Percentiles rank a stretch among this genome's conserved stretches.
Conservation (phyloP, 2,113 vertebrate species). For the Lophura nycthemera region DNA sequence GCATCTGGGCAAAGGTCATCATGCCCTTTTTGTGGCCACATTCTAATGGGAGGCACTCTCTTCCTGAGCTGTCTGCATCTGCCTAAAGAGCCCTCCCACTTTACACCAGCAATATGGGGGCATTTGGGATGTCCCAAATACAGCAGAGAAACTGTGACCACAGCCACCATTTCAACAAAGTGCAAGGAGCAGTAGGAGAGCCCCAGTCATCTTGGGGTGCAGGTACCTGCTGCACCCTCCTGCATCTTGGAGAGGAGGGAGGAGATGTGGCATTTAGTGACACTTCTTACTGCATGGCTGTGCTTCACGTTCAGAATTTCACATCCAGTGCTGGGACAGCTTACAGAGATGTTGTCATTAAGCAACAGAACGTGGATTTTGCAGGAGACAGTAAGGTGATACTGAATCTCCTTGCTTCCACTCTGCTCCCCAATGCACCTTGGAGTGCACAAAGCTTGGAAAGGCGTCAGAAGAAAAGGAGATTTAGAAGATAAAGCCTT, state of each 20-base stretch:
- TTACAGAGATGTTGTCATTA: conserved; percentile 13
- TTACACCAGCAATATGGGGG: background rate
- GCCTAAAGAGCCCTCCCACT: background rate
- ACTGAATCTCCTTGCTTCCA: background rate
- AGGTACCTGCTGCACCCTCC: background rate
- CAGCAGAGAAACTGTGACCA: accelerated
- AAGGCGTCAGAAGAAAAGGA: background rate
- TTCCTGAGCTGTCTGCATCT: background rate
- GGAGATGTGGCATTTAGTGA: background rate
- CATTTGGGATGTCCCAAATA: background rate
- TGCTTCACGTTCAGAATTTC: background rate
- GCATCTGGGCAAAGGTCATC: background rate
- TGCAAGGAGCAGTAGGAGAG: background rate
- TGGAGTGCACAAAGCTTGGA: background rate
- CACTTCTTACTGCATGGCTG: background rate
- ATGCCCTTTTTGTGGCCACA: background rate
- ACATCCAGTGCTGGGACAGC: background rate
- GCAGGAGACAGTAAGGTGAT: background rate
- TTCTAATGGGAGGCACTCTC: background rate
- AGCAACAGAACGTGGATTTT: conserved; percentile 37
- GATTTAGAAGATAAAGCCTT: background rate
- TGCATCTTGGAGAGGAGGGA: background rate
- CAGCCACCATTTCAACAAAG: background rate
- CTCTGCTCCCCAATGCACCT: background rate
- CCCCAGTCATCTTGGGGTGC: accelerated